A percentile compares a stretch with the other conserved stretches of the same genome.
Conservation (phyloP, 2,113 vertebrate species). For the Cichladusa arquata region DNA sequence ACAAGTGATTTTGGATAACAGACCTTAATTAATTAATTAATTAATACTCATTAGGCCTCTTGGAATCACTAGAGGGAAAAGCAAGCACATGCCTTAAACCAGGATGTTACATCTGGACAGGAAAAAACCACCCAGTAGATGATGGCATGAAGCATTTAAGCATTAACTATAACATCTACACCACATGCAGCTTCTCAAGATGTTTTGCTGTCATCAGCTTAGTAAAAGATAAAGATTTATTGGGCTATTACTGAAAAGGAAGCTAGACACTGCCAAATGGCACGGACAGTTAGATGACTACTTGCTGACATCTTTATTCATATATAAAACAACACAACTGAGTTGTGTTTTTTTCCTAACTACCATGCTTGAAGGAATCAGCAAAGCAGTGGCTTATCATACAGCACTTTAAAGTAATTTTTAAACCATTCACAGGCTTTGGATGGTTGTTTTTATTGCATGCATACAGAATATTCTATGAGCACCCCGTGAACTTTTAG, state of each 20-base stretch:
- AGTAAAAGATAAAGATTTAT: conserved; percentile 66
- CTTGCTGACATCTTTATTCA: conserved; percentile 45
- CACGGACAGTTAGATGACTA: conserved; percentile 57
- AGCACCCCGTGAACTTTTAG: neutral
- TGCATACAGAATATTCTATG: neutral
- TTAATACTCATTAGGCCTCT: neutral
- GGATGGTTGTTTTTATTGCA: neutral
- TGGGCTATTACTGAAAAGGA: conserved; percentile 59
- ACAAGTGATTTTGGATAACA: fast-evolving
- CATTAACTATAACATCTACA: conserved; percentile 16
- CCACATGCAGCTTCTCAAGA: conserved; percentile 64
- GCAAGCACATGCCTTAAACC: neutral
- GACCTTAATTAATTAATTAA: neutral
- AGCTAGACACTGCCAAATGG: conserved; percentile 59
- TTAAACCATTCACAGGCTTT: neutral
- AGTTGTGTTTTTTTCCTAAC: conserved; percentile 36
- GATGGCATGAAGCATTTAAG: conserved; percentile 39
- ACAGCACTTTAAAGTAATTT: neutral
- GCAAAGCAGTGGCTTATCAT: conserved; percentile 7
- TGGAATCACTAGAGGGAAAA: conserved; percentile 28
- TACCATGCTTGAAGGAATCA: conserved; percentile 1
- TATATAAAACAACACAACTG: conserved; percentile 12
- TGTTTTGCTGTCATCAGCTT: conserved; percentile 54
- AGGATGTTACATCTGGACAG: conserved; percentile 22
- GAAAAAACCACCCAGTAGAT: neutral